Conservation (phyloP, 2,113 vertebrate genomes). For the Protobothrops flavoviridis region DNA sequence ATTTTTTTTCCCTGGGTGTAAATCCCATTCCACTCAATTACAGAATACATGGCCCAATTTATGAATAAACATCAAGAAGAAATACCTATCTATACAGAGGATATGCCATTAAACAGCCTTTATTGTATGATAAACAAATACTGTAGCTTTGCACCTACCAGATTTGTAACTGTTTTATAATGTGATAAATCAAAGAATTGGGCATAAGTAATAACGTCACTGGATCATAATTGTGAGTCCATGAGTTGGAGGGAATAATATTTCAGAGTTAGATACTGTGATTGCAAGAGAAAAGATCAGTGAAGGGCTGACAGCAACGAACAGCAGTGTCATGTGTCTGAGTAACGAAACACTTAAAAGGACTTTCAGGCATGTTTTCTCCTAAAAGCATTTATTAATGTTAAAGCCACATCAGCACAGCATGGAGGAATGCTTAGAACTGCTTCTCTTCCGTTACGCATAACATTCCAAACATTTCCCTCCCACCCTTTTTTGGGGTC, state of each 20-base stretch:
- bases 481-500: too few species aligned
- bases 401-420: too few species aligned
- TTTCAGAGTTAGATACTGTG: background rate
- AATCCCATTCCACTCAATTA: background rate
- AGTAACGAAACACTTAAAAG: too few species aligned
- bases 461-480: too few species aligned
- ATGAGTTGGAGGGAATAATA: background rate
- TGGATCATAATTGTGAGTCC: background rate
- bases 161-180: background rate
- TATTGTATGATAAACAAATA: background rate
- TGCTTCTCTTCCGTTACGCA: too few species aligned
- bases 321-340: too few species aligned
- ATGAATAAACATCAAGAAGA: background rate
- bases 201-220: background rate
- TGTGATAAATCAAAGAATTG: background rate
- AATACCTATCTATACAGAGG: background rate
- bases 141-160: background rate
- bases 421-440: too few species aligned
- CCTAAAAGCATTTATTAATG: too few species aligned
- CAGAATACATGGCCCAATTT: background rate
- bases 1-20: background rate
- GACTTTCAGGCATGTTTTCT: too few species aligned
- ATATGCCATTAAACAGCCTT: background rate
- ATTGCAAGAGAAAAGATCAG: background rate
- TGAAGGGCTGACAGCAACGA: background rate